Evolutionary conservation across 2,888 invertebrate species (phyloP).

Genomic region (Acronicta alni): DNA sequence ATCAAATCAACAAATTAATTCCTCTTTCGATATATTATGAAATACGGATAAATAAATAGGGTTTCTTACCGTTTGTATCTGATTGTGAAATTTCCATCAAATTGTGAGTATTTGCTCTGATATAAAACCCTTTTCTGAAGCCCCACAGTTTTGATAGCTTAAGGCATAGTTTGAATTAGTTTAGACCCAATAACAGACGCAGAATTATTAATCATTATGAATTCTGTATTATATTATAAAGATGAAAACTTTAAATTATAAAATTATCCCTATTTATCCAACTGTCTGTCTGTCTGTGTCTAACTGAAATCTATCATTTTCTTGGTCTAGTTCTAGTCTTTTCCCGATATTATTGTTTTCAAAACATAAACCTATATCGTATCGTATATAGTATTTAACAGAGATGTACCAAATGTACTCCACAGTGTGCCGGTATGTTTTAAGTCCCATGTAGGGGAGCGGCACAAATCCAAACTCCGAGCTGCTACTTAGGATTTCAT

Average conservation of each 20-base stretch:
- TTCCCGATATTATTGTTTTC: too few species aligned
- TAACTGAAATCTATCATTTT: too few species aligned
- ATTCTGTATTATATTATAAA: slow-evolving; percentile 1
- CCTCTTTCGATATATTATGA: neutral
- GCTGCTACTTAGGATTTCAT: too few species aligned
- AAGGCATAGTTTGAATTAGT: slow-evolving; percentile 46
- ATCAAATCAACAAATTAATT: slow-evolving; percentile 1
- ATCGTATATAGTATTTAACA: too few species aligned
- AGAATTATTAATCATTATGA: slow-evolving; percentile 23
- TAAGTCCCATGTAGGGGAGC: too few species aligned
- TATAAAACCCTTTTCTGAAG: slow-evolving; percentile 34
- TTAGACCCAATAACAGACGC: slow-evolving; percentile 21
- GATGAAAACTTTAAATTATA: neutral
- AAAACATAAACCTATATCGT: too few species aligned
- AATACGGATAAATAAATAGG: slow-evolving; percentile 4
- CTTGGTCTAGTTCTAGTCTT: too few species aligned
- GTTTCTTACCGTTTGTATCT: slow-evolving; percentile 3
- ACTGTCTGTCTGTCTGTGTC: too few species aligned
- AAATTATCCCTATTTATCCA: too few species aligned
- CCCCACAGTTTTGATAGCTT: slow-evolving; percentile 31
- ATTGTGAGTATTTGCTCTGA: slow-evolving; percentile 22
- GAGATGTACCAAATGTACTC: too few species aligned
- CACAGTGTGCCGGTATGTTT: too few species aligned
- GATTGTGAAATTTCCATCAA: slow-evolving; percentile 37
- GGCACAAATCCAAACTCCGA: too few species aligned